Evolutionary conservation across 1,140 invertebrate species (phyloP), one percentile per base, ranked within the genome.

Genomic region (Zaprionus nigranus): DNA sequence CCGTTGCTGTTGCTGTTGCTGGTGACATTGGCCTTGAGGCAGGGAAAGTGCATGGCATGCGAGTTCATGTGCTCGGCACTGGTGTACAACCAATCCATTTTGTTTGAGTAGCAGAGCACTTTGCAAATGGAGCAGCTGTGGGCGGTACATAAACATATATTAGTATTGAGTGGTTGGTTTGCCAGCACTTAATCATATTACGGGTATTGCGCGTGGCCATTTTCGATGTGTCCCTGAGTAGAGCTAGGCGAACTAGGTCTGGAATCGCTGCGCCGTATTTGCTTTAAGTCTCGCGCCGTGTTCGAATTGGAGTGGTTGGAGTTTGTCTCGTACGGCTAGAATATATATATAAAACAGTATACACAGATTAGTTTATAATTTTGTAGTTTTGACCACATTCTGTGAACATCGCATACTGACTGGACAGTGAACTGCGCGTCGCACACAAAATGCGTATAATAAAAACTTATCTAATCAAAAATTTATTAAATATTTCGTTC

Each of bases 41-140:
- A 98, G 5, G 97, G 97, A 94, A 99, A 99, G 94, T 98, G 97
- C 96, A 97, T 97, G 22, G 96, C 96, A 93, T 97, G 96, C 34
- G 96, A 97, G 93, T 97, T 97, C 96, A 97, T 97, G 82, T 96
- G 96, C 92, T 97, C 96, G 17, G 96, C 95, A 88, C 95, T 95
- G 13, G 96, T 97, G 43, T 95, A 96, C 67, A 97, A 93, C 96
- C 96, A 97, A 93, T 97, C 96, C 96, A 97, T 96, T 79, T 96
- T 95, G 62, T 94, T 94, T 60, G 95, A 94, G 20, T 95, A 94
- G 93, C 95, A 96, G 34, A 95, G 93, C 64, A 95, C 95, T 79
- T 95, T 95, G 91, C 96, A 97, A 81, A 97, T 96, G 93, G 96
- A 96, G 92, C 96, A 97, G 76, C 95, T 95, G 74, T 82, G 93